Evolutionary conservation across 2,113 vertebrate genomes (phyloP).

Genomic region (Raphicerus campestris): DNA sequence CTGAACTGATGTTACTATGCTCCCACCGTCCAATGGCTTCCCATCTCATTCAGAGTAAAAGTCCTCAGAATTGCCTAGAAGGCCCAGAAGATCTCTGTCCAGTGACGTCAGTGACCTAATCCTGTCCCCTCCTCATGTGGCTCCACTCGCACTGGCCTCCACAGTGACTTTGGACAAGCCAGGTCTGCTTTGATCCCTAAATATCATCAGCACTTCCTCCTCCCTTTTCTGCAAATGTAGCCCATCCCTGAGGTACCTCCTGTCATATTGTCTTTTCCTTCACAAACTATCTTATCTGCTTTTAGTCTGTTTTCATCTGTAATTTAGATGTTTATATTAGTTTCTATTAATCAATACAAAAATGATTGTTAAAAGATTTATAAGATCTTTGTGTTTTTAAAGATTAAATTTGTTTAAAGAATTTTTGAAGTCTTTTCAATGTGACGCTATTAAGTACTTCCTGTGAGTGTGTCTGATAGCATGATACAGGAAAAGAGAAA

Average conservation of each 20-base stretch:
- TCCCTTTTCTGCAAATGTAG: neutral
- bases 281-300: neutral
- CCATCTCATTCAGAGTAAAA: neutral
- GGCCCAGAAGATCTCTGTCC: no score
- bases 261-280: neutral
- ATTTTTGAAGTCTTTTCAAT: constrained; percentile 3
- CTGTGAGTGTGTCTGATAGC: neutral
- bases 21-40: neutral
- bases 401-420: neutral
- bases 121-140: neutral
- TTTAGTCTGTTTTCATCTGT: neutral
- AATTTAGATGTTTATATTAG: neutral
- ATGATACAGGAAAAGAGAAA: neutral
- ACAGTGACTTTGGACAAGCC: neutral
- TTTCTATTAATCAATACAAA: neutral
- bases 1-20: neutral
- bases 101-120: neutral
- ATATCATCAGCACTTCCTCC: neutral
- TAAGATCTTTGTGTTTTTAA: neutral
- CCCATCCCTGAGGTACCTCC: rapidly evolving
- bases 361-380: neutral
- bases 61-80: neutral
- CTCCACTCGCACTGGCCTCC: neutral
- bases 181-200: neutral
- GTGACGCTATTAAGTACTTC: neutral